These are phyloP conservation scores for Odontesthes bonariensis DNA, from an alignment of 2,113 vertebrate species.

Conservation along the genomic window DNA sequence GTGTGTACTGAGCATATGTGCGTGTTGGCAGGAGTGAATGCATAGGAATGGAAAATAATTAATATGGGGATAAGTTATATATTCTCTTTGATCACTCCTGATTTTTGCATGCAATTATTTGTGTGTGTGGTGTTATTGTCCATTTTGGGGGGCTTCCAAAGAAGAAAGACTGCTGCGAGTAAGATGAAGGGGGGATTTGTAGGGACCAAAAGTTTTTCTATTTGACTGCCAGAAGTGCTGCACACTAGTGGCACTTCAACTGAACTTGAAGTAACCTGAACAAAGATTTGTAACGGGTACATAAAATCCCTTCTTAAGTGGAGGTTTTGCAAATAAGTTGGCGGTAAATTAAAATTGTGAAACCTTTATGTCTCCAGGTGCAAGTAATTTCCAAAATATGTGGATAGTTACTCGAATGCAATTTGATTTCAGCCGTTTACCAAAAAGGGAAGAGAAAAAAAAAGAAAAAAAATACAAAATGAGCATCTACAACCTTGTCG, in stretches of 20 bases:
- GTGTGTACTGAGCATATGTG: not conserved
- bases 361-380: too few relatives aligned
- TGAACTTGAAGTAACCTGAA: too few relatives aligned
- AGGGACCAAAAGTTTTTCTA: constrained; percentile 21
- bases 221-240: constrained; percentile 15
- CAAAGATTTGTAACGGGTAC: too few relatives aligned
- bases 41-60: constrained; percentile 29
- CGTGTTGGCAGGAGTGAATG: constrained; percentile 1
- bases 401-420: too few relatives aligned
- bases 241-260: constrained; percentile 2
- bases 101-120: not conserved
- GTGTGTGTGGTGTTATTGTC: constrained; percentile 1
- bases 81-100: constrained; percentile 43
- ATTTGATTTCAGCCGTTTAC: too few relatives aligned
- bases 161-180: constrained; percentile 41
- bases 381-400: too few relatives aligned
- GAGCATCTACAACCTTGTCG: too few relatives aligned
- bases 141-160: constrained; percentile 53
- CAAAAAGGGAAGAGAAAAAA: too few relatives aligned
- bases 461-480: too few relatives aligned
- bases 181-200: constrained; percentile 22
- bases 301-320: too few relatives aligned
- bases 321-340: too few relatives aligned
- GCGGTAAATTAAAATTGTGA: too few relatives aligned
- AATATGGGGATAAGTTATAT: constrained; percentile 38